Evolutionary conservation across 2,888 invertebrate species (phyloP), one percentile per base, ranked within the genome.

Genomic region (Odontothrips loti): DNA sequence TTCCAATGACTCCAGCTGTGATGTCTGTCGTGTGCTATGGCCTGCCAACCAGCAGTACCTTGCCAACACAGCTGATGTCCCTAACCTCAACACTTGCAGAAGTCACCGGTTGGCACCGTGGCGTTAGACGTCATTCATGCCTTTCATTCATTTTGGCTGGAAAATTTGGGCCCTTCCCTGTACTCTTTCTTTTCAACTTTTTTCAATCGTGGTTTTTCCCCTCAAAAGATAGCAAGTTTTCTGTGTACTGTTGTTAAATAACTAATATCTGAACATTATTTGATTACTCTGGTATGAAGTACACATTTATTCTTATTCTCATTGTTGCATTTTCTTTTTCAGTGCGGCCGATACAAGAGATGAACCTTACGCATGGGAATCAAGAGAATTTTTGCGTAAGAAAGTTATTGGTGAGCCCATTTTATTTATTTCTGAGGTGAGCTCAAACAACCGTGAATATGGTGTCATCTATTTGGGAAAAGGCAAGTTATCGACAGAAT

Each of bases 321-420:
- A 3, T 11, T 68, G 29, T 75, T 47, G 68, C 27, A 8, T 47
- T 47, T 75, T 43, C 79, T 23, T 81, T 86, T 86, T 48, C 87
- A 91, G 90, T 87, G 90, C 91, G 78, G 91, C 91, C 79, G 94
- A 94, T 85, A 91, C 92, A 17, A 94, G 92, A 87, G 96, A 96
- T 87, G 96, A 99, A 88, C 96, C 98, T 1, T 99, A 91, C 90
- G 98, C 98, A 0, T 99, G 98, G 98, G 98, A 99, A 86, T 96
- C 98, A 0, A 92, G 99, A 81, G 99, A 99, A 88, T 98, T 93
- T 86, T 89, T 99, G 80, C 91, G 99, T 63, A 96, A 96, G 86
- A 96, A 96, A 87, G 88, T 99, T 58, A 93, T 99, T 85, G 97
- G 97, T 2, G 94, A 96, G 87, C 94, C 96, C 85, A 95, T 99